Conservation (phyloP, 1,140 invertebrate genomes). For the Lepidurus arcticus region DNA sequence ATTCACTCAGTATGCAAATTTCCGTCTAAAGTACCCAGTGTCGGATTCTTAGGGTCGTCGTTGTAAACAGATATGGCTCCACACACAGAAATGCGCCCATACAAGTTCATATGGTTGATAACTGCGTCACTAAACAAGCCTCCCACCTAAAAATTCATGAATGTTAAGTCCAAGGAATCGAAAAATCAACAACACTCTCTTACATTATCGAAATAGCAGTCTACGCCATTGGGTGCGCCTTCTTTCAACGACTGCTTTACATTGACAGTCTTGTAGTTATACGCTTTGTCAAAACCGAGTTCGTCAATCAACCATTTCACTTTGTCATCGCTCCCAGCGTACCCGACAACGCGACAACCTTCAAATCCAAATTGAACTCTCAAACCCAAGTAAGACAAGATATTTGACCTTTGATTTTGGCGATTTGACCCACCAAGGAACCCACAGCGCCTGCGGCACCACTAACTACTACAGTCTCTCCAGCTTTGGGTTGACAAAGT, state of each 20-base stretch:
- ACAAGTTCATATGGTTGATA: conserved; percentile 56
- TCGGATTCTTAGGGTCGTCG: conserved; percentile 38
- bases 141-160: conserved; percentile 51
- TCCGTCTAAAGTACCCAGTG: conserved; percentile 39
- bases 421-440: conserved; percentile 65
- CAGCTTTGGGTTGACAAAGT: conserved; percentile 58
- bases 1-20: not conserved
- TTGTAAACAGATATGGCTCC: conserved; percentile 53
- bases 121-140: conserved; percentile 57
- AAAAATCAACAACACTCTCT: conserved; percentile 34
- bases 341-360: conserved; percentile 64
- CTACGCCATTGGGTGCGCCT: conserved; percentile 59
- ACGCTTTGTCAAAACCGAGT: conserved; percentile 59
- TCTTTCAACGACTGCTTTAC: conserved; percentile 52
- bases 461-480: conserved; percentile 61
- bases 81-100: conserved; percentile 57
- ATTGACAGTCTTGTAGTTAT: conserved; percentile 63
- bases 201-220: conserved; percentile 71
- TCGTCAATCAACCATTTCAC: conserved; percentile 59
- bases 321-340: conserved; percentile 63
- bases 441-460: conserved; percentile 61
- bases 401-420: conserved; percentile 54
- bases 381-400: conserved; percentile 35
- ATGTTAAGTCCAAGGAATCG: not conserved
- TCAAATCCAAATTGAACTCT: conserved; percentile 29